These are phyloP conservation scores for Caenorhabditis remanei DNA, from an alignment of 1,140 invertebrate species.

Conservation along the genomic window DNA sequence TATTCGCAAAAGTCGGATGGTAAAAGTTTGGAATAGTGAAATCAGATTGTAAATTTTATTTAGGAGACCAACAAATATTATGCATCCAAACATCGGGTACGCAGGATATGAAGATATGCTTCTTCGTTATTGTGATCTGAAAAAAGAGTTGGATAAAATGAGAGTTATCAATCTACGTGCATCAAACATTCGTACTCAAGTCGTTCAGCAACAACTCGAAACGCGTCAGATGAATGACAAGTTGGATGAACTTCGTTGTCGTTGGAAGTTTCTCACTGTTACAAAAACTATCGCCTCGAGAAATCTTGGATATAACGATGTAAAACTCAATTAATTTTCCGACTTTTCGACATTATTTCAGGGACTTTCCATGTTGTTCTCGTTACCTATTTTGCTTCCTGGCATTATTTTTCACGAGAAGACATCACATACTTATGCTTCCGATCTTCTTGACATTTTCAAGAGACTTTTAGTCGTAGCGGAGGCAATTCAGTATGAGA, in stretches of 20 bases:
- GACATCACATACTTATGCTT: not conserved
- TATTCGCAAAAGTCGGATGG: conserved; percentile 32
- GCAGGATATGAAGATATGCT: conserved; percentile 41
- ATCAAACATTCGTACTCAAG: not conserved
- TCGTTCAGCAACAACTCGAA: not conserved
- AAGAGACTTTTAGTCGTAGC: not conserved
- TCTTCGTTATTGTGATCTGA: conserved; percentile 8
- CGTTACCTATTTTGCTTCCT: not conserved
- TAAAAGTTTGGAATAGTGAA: not conserved
- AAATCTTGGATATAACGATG: not conserved
- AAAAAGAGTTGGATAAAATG: conserved; percentile 7
- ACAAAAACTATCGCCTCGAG: not conserved
- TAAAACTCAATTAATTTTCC: not conserved
- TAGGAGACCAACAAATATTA: not conserved
- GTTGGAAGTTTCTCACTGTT: not conserved
- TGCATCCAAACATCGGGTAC: not conserved
- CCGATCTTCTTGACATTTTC: not conserved
- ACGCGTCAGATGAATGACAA: conserved; percentile 42
- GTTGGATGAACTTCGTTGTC: not conserved
- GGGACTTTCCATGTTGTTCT: not conserved
- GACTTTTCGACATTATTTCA: not conserved
- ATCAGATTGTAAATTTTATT: not conserved
- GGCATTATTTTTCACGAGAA: not conserved
- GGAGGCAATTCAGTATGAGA: conserved; percentile 6
- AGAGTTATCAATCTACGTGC: not conserved